Percentiles rank a stretch among this genome's conserved stretches.
These are phyloP conservation scores for Lasioglossum vierecki DNA, from an alignment of 2,888 invertebrate genomes.

Conservation along the genomic window DNA sequence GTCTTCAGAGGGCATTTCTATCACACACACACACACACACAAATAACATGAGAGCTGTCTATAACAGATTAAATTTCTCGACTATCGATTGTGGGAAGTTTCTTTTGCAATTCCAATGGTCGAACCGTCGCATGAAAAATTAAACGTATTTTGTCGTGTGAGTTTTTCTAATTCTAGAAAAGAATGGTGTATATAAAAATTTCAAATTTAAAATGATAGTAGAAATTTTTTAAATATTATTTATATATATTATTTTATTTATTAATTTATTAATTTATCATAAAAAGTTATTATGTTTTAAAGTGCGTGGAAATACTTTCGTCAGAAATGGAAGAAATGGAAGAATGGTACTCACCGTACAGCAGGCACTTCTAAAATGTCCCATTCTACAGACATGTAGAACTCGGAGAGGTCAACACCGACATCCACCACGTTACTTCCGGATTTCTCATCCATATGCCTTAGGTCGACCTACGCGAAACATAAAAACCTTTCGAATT, in stretches of 20 bases:
- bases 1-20: conserved; percentile 25
- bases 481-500: conserved; percentile 57
- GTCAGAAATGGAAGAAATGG: not conserved
- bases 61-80: conserved; percentile 19
- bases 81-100: not conserved
- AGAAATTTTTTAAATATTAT: too few species aligned
- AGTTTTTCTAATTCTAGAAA: too few species aligned
- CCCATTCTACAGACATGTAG: conserved; percentile 99
- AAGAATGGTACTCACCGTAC: conserved; percentile 88
- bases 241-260: too few species aligned
- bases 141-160: not conserved
- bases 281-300: too few species aligned
- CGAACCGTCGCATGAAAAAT: not conserved
- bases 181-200: too few species aligned
- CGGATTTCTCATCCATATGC: conserved; percentile 95
- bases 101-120: not conserved
- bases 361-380: conserved; percentile 97
- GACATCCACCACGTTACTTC: conserved; percentile 95
- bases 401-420: conserved; percentile 99
- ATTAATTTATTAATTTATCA: too few species aligned
- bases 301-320: too few species aligned
- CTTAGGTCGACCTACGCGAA: conserved; percentile 92
- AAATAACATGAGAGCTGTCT: conserved; percentile 31
- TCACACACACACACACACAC: too few species aligned
- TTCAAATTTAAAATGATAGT: too few species aligned